phyloP scores from a whole-genome alignment of 1,140 invertebrate species.

The honey bee (Apis mellifera) region DNA sequence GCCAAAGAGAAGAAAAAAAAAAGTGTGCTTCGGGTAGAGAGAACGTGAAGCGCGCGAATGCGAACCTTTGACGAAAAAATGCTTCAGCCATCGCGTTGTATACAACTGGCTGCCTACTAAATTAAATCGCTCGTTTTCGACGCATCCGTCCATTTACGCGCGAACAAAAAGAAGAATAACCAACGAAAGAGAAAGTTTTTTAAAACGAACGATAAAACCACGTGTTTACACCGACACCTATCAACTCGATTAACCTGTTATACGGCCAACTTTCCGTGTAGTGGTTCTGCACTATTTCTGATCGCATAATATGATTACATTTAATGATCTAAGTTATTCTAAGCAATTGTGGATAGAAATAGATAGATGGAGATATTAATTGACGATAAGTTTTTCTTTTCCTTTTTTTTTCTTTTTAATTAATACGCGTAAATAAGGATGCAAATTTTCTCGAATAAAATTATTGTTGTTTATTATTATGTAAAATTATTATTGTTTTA shows the following conservation, averaged over 20 bases:
- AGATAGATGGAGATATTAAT: no score
- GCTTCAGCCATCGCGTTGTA: conserved; percentile 54
- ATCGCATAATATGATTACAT: no score
- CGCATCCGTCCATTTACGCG: conserved; percentile 44
- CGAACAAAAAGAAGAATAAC: conserved; percentile 47
- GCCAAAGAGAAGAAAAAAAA: conserved; percentile 46
- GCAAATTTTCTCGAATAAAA: no score
- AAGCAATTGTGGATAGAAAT: no score
- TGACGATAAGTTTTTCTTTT: no score
- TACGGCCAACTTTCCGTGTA: not conserved
- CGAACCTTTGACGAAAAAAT: conserved; percentile 58
- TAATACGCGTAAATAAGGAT: no score
- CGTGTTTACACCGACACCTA: conserved; percentile 12
- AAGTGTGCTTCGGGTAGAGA: not conserved
- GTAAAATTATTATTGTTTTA: no score
- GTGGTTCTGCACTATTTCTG: no score
- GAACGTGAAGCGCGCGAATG: conserved; percentile 5
- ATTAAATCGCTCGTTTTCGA: conserved; percentile 64
- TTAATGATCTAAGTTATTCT: no score
- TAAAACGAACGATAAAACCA: conserved; percentile 24
- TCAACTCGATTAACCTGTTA: conserved; percentile 14
- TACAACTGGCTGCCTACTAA: conserved; percentile 51
- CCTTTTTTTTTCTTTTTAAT: no score
- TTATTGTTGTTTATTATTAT: no score
- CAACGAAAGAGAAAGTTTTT: conserved; percentile 42